These are phyloP conservation scores for Leucoraja ocellata DNA, from an alignment of 2,797 vertebrate species.

Conservation along the genomic window DNA sequence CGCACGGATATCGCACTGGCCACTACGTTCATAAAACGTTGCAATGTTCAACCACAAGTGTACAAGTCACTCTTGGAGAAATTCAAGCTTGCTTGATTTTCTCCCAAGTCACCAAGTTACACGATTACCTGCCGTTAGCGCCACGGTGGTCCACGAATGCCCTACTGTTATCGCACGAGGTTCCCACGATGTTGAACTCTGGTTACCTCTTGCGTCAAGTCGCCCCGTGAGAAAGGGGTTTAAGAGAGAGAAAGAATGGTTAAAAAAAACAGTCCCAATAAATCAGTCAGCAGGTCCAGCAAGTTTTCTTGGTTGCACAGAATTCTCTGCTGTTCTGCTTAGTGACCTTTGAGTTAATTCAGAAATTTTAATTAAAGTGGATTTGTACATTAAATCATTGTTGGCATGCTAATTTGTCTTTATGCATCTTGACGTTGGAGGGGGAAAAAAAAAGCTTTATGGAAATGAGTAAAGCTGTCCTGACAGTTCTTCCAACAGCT, in stretches of 20 bases:
- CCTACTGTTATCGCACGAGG: too few species aligned
- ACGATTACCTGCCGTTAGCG: too few species aligned
- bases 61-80: too few species aligned
- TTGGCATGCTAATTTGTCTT: slow-evolving; percentile 30
- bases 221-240: too few species aligned
- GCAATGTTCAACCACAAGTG: too few species aligned
- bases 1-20: too few species aligned
- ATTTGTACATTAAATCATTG: slow-evolving; percentile 34
- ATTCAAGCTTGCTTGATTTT: too few species aligned
- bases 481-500: not conserved
- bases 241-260: not conserved
- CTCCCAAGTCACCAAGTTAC: too few species aligned
- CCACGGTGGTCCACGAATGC: too few species aligned
- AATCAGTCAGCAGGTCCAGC: not conserved
- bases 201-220: too few species aligned
- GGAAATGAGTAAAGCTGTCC: slow-evolving; percentile 28
- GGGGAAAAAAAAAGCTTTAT: not conserved
- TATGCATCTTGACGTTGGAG: slow-evolving; percentile 19
- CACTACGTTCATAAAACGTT: too few species aligned
- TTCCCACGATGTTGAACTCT: too few species aligned
- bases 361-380: slow-evolving; percentile 36
- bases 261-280: not conserved
- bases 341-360: slow-evolving; percentile 33
- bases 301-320: slow-evolving; percentile 20
- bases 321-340: not conserved